A percentile compares a stretch with the other conserved stretches of the same genome.
phyloP scores from a whole-genome alignment of 2,888 invertebrate species.

The Lasioglossum figueresi region DNA sequence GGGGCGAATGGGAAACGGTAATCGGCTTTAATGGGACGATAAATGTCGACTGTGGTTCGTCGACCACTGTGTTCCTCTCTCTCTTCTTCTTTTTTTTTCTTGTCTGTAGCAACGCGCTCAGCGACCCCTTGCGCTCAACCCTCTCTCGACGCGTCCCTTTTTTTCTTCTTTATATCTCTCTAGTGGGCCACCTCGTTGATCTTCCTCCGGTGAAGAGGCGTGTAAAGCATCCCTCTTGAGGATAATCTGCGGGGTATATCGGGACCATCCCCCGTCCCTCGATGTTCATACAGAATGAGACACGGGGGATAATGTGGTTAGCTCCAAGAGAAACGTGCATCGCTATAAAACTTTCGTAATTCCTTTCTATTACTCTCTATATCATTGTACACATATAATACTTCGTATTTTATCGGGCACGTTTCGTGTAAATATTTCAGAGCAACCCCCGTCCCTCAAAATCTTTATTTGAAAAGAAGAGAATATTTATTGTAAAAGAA shows the following conservation, averaged over 20 bases:
- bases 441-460: not conserved
- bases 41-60: slow-evolving; percentile 50
- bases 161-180: slow-evolving; percentile 55
- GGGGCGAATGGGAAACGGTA: slow-evolving; percentile 12
- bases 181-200: slow-evolving; percentile 64
- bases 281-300: slow-evolving; percentile 16
- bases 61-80: slow-evolving; percentile 25
- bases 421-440: not conserved
- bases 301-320: slow-evolving; percentile 10
- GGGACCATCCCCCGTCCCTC: slow-evolving; percentile 37
- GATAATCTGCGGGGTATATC: slow-evolving; percentile 53
- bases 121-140: slow-evolving; percentile 56
- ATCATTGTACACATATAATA: not conserved
- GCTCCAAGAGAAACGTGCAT: not conserved
- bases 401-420: not conserved
- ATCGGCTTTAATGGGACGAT: slow-evolving; percentile 49
- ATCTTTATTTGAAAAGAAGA: not conserved
- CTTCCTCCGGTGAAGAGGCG: slow-evolving; percentile 54
- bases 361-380: not conserved
- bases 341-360: not conserved
- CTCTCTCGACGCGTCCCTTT: slow-evolving; percentile 58
- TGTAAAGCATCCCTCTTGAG: slow-evolving; percentile 49
- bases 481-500: not conserved
- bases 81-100: not conserved
- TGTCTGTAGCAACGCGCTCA: slow-evolving; percentile 27